Evolutionary conservation across 2,797 vertebrate species (phyloP).

Genomic region (Discoglossus pictus): DNA sequence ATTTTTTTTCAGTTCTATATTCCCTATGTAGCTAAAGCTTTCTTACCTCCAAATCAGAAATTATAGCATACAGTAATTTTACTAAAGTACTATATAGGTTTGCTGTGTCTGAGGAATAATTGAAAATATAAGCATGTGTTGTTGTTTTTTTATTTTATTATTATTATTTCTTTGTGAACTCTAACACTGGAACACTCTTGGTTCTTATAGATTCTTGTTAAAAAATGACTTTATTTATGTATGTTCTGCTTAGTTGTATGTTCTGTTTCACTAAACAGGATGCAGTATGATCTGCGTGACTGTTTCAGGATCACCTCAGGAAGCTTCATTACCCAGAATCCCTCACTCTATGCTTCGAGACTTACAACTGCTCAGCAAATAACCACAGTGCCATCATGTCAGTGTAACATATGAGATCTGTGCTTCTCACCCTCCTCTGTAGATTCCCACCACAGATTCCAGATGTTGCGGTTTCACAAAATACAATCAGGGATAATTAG

Average conservation of each 20-base stretch:
- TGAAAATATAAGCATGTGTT: conserved; percentile 78
- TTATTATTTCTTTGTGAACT: conserved; percentile 66
- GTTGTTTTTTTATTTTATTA: conserved; percentile 51
- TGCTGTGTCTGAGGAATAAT: conserved; percentile 82
- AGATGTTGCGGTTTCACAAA: conserved; percentile 51
- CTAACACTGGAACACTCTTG: conserved; percentile 78
- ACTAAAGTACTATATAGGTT: conserved; percentile 72
- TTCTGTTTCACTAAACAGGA: conserved; percentile 62
- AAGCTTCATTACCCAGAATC: conserved; percentile 74
- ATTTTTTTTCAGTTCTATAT: conserved; percentile 32
- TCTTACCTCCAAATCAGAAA: conserved; percentile 63
- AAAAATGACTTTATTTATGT: conserved; percentile 67
- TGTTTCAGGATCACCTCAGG: conserved; percentile 89
- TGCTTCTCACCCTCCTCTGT: too few species aligned
- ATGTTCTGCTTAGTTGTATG: conserved; percentile 56
- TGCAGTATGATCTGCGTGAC: conserved; percentile 67
- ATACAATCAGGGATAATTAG: conserved; percentile 64
- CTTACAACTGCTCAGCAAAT: conserved; percentile 53
- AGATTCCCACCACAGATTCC: conserved; percentile 49
- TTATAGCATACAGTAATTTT: conserved; percentile 66
- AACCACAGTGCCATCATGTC: conserved; percentile 72
- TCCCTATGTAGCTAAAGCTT: conserved; percentile 61
- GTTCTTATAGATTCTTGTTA: conserved; percentile 57
- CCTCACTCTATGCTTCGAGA: conserved; percentile 68
- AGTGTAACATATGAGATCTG: conserved; percentile 49